Percentiles rank a stretch among this genome's conserved stretches.
Evolutionary conservation across 1,140 invertebrate species (phyloP).

Genomic region (Papilio dardanus): DNA sequence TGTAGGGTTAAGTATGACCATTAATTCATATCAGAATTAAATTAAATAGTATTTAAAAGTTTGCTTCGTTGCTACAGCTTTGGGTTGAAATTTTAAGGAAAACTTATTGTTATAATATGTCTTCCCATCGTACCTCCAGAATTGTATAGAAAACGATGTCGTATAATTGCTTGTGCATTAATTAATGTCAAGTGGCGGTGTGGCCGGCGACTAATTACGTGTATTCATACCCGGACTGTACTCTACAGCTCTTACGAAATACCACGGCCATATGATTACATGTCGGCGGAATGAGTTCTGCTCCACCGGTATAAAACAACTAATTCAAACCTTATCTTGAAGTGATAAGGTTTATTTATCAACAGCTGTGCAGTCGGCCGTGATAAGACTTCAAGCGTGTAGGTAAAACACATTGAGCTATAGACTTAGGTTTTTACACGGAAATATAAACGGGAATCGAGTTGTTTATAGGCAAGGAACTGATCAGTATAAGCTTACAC

Average conservation of each 20-base stretch:
- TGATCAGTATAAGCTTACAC: not conserved
- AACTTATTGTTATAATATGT: not conserved
- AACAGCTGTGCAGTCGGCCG: not conserved
- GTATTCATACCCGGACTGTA: not conserved
- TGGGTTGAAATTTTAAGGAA: too few relatives aligned
- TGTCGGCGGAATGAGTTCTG: not conserved
- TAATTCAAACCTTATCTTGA: conserved; percentile 4
- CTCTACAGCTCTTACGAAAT: conserved; percentile 16
- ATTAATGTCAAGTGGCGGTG: conserved; percentile 22
- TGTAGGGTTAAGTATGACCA: too few relatives aligned
- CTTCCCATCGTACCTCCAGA: not conserved
- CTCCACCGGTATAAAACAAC: conserved; percentile 16
- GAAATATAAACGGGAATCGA: not conserved
- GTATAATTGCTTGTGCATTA: conserved; percentile 15
- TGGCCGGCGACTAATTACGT: conserved; percentile 25
- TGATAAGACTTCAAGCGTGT: conserved; percentile 1
- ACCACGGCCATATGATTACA: not conserved
- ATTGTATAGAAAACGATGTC: not conserved
- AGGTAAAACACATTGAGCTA: not conserved
- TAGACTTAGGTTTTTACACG: not conserved
- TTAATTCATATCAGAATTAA: too few relatives aligned
- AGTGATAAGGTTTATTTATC: conserved; percentile 12
- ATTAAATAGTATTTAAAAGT: too few relatives aligned
- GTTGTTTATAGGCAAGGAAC: not conserved
- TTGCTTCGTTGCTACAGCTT: too few relatives aligned